phyloP scores from a whole-genome alignment of 2,113 vertebrate species.

The Prolemur simus region DNA sequence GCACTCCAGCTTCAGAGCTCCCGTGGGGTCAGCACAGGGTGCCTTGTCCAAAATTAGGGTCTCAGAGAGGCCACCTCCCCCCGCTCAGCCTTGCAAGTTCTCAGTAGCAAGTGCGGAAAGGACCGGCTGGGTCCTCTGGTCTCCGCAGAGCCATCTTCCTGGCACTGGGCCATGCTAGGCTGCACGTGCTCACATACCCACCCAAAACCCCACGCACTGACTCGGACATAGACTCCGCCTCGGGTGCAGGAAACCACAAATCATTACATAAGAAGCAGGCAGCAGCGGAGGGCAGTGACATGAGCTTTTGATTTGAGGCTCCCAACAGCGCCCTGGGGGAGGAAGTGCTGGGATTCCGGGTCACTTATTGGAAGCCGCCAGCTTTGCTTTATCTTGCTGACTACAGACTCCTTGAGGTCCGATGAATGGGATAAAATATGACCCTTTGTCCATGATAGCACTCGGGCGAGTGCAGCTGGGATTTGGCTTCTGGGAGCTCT shows the following conservation, averaged over 20 bases:
- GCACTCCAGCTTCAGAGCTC: background rate
- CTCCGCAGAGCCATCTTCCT: background rate
- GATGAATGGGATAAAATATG: background rate
- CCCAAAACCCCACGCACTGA: background rate
- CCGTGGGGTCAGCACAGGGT: fast-evolving
- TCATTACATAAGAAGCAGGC: background rate
- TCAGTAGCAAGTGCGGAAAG: no score
- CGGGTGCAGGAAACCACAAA: background rate
- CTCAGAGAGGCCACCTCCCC: background rate
- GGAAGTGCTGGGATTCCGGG: background rate
- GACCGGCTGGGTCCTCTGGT: fast-evolving
- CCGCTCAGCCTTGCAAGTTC: no score
- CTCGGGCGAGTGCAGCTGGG: background rate
- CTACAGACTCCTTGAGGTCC: background rate
- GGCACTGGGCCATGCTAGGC: no score
- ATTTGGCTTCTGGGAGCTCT: background rate
- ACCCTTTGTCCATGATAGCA: background rate
- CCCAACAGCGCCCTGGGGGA: background rate
- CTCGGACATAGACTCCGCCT: background rate
- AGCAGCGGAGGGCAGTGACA: background rate
- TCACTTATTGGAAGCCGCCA: background rate
- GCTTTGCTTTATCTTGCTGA: background rate
- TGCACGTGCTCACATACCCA: background rate
- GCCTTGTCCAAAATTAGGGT: background rate
- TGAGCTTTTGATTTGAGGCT: background rate